Base-by-base conservation (phyloP, 2,888 invertebrate genomes). In the Platycheirus albimanus region DNA sequence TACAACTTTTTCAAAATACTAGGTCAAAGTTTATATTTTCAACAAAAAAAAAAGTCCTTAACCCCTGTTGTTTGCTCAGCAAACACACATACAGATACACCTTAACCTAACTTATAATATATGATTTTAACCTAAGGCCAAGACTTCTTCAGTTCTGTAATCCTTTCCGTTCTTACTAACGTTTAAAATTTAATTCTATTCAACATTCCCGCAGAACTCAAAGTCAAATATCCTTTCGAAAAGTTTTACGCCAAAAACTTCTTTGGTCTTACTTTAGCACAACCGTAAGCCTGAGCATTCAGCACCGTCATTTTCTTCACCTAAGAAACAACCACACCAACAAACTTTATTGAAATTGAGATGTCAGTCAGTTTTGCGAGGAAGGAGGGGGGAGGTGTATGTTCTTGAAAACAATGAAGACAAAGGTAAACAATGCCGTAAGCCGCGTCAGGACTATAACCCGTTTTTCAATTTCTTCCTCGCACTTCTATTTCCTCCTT, bases 301-400 rank as follows among this genome's bases (percentile, higher is more conserved):
- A 49, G 49, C 15, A 56, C 45, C 56, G 51, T 41, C 69, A n/a
- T 24, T 64, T 49, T 61, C 61, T 41, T 30, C 61, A 70, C 30
- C 69, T 56, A n/a, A n/a, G n/a, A 36, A 58, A 41, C 45, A 61
- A 30, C 43, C 28, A 45, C 70, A 52, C 64, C 56, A 76, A 58
- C 76, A 67, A 71, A 67, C 72, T 67, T 69, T 74, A 78, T 83
- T 83, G 83, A 83, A 83, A 83, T 83, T 83, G 83, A 83, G 78
- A 78, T 74, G 78, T 83, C 83, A 83, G 78, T 78, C 67, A 78
- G 69, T 58, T 13, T n/a, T 30, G 56, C 20, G 10, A n/a, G 19
- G 30, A 36, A 11, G 11, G 33, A n/a, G n/a, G n/a, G n/a, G n/a
- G n/a, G n/a, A n/a, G 8, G 56, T 24, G 38, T 56, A 13, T 41